A percentile compares a stretch with the other conserved stretches of the same genome.
Evolutionary conservation across 37 sponge, comb jelly and placozoan species (phyloP).

Genomic region (Beroe ovata): DNA sequence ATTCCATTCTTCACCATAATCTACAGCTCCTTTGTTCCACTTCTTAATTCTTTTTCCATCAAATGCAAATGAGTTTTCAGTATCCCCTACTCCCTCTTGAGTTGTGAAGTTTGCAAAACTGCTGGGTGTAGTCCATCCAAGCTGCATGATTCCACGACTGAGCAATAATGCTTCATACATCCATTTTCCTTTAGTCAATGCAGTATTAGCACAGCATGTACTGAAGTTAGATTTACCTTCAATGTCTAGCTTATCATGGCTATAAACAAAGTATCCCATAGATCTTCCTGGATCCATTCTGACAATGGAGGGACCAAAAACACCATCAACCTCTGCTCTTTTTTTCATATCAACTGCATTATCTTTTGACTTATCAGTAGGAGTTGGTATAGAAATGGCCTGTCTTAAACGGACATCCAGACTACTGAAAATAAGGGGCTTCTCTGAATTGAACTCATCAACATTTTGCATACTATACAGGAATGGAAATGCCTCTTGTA

Average conservation of each 20-base stretch:
- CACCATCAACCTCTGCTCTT: constrained; percentile 40
- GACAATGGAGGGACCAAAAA: constrained; percentile 6
- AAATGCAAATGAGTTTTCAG: constrained; percentile 69
- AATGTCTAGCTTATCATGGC: constrained; percentile 42
- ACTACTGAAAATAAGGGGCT: not conserved
- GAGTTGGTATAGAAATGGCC: not conserved
- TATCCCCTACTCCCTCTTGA: constrained; percentile 68
- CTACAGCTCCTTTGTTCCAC: constrained; percentile 66
- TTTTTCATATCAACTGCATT: constrained; percentile 24
- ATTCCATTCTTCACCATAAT: constrained; percentile 71
- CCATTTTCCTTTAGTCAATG: constrained; percentile 64
- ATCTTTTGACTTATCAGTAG: not conserved
- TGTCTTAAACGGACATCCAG: constrained; percentile 11
- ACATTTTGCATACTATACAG: constrained; percentile 1
- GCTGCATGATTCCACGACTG: constrained; percentile 45
- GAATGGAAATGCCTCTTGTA: constrained; percentile 36
- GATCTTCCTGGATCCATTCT: constrained; percentile 46
- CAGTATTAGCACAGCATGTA: constrained; percentile 39
- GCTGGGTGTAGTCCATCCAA: constrained; percentile 18
- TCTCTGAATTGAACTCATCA: constrained; percentile 40
- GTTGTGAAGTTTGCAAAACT: constrained; percentile 12
- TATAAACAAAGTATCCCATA: constrained; percentile 45
- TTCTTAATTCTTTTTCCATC: constrained; percentile 69
- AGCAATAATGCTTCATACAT: constrained; percentile 69
- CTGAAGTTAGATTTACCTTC: constrained; percentile 32